These are phyloP conservation scores for Leucoraja erinaceus DNA, from an alignment of 2,113 vertebrate genomes.

Conservation along the genomic window DNA sequence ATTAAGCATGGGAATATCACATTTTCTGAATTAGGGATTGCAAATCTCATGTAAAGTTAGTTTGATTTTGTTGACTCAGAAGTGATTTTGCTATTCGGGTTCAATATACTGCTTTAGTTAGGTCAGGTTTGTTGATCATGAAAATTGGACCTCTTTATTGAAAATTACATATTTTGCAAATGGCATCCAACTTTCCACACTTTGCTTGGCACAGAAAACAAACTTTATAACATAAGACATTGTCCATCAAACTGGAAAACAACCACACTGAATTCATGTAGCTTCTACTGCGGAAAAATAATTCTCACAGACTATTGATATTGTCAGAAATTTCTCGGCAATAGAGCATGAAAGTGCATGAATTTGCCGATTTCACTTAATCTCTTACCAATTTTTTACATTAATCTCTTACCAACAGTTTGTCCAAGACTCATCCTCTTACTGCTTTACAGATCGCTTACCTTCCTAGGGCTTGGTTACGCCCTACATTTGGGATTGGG, in stretches of 20 bases:
- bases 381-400: background rate
- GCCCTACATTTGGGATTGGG: no score
- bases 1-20: no score
- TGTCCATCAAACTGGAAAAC: background rate
- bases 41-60: background rate
- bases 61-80: background rate
- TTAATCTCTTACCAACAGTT: background rate
- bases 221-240: background rate
- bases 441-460: background rate
- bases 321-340: background rate
- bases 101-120: background rate
- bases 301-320: no score
- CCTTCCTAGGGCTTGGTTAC: no score
- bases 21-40: background rate
- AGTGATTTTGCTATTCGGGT: background rate
- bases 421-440: background rate
- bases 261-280: background rate
- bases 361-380: background rate
- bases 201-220: background rate
- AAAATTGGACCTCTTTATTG: background rate
- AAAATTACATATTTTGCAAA: background rate
- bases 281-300: background rate
- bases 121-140: background rate
- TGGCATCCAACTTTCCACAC: background rate
- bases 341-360: background rate